phyloP scores from a whole-genome alignment of 2,888 invertebrate species.

The Hemaris fuciformis region DNA sequence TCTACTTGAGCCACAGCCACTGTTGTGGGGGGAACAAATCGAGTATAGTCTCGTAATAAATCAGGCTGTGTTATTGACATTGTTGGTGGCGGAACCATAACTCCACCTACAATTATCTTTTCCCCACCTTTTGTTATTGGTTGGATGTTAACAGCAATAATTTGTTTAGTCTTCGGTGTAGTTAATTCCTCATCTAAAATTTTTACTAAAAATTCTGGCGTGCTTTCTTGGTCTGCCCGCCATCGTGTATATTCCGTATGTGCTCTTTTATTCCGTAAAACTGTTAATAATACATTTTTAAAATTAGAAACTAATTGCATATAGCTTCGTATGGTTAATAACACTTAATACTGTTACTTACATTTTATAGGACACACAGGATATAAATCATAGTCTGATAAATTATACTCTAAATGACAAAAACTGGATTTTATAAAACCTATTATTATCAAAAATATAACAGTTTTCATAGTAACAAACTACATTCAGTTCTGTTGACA shows the following conservation, averaged over 20 bases:
- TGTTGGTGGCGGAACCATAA: slow-evolving; percentile 42
- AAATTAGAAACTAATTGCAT: neutral
- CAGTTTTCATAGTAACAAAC: slow-evolving; percentile 69
- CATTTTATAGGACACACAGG: slow-evolving; percentile 51
- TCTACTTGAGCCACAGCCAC: slow-evolving; percentile 24
- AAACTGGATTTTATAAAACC: slow-evolving; percentile 54
- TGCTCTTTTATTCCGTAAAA: slow-evolving; percentile 60
- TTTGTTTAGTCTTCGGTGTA: slow-evolving; percentile 40
- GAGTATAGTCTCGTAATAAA: slow-evolving; percentile 51
- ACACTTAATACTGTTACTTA: slow-evolving; percentile 38
- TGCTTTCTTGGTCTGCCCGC: slow-evolving; percentile 52
- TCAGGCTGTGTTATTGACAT: slow-evolving; percentile 27
- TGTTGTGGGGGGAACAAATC: slow-evolving; percentile 59
- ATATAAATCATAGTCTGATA: slow-evolving; percentile 45
- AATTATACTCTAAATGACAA: slow-evolving; percentile 42
- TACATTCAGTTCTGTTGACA: slow-evolving; percentile 59
- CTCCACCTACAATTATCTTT: slow-evolving; percentile 65
- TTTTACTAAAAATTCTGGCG: slow-evolving; percentile 70
- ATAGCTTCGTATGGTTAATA: neutral
- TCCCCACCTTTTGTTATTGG: slow-evolving; percentile 45
- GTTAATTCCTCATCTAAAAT: slow-evolving; percentile 67
- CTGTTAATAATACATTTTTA: slow-evolving; percentile 29
- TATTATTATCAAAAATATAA: slow-evolving; percentile 64
- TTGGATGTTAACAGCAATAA: slow-evolving; percentile 63
- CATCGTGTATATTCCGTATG: slow-evolving; percentile 66